Conservation (phyloP, 2,888 invertebrate species). For the Lithophane ornitopus region DNA sequence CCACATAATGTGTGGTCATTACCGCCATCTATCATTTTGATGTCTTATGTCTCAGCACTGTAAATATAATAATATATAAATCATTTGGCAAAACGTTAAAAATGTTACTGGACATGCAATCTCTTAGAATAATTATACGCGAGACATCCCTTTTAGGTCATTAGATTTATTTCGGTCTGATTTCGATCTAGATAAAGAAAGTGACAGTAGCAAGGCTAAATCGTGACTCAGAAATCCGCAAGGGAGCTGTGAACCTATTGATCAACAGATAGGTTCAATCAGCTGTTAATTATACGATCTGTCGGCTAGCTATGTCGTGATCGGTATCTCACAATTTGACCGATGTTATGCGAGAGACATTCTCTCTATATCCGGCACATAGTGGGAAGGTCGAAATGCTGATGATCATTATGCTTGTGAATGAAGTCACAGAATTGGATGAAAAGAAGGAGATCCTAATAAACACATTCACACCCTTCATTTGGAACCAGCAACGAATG, state of each 20-base stretch:
- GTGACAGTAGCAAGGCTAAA: slow-evolving; percentile 48
- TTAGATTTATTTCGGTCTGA: slow-evolving; percentile 25
- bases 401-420: neutral
- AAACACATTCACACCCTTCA: neutral
- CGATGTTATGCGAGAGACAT: slow-evolving; percentile 18
- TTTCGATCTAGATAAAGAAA: slow-evolving; percentile 56
- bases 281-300: slow-evolving; percentile 48
- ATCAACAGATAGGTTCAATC: slow-evolving; percentile 43
- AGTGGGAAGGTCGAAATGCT: neutral
- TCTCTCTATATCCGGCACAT: slow-evolving; percentile 19
- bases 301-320: slow-evolving; percentile 4
- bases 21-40: slow-evolving; percentile 39
- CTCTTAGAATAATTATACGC: neutral
- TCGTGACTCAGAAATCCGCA: slow-evolving; percentile 56
- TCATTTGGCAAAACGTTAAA: slow-evolving; percentile 22
- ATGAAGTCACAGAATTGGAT: neutral
- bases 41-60: slow-evolving; percentile 26
- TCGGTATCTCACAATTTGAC: slow-evolving; percentile 29
- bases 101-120: slow-evolving; percentile 2
- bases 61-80: too few relatives aligned
- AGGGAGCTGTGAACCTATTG: slow-evolving; percentile 34
- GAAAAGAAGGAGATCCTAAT: neutral
- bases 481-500: neutral
- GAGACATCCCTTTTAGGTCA: slow-evolving; percentile 16
- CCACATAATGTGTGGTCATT: slow-evolving; percentile 22